These are phyloP conservation scores for Drosophila equinoxialis DNA, from an alignment of 1,140 invertebrate species.

Conservation along the genomic window DNA sequence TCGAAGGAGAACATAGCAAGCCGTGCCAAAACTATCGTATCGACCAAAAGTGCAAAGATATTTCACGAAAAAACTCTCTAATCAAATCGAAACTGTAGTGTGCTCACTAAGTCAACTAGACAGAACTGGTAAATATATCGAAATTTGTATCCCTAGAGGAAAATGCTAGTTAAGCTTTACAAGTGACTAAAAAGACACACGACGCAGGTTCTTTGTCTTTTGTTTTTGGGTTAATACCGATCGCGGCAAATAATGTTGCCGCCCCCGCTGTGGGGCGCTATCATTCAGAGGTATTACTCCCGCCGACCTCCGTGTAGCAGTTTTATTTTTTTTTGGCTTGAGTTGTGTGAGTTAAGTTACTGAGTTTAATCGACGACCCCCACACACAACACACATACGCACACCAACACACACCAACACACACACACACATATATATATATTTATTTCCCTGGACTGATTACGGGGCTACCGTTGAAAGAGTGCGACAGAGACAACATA, in stretches of 20 bases:
- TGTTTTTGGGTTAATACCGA: background rate
- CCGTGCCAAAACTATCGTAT: too few species aligned
- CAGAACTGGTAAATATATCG: background rate
- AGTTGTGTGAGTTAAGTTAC: conserved; percentile 1
- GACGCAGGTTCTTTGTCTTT: background rate
- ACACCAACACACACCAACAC: background rate
- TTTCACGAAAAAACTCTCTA: too few species aligned
- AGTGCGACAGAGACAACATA: background rate
- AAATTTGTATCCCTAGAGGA: background rate
- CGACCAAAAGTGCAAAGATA: too few species aligned
- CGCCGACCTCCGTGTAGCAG: background rate
- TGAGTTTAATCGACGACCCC: conserved; percentile 4
- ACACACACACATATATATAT: background rate
- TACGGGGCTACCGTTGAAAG: conserved; percentile 4
- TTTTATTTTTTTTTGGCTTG: too few species aligned
- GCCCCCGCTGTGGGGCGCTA: conserved; percentile 3
- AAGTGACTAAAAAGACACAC: background rate
- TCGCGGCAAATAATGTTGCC: background rate
- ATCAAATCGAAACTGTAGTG: background rate
- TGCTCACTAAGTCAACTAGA: background rate
- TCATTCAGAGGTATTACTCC: background rate
- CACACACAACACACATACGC: background rate
- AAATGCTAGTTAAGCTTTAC: conserved; percentile 5
- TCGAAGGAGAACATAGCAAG: too few species aligned
- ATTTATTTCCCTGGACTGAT: background rate